Evolutionary conservation across 2,888 invertebrate genomes (phyloP).

Genomic region (Celastrina argiolus): DNA sequence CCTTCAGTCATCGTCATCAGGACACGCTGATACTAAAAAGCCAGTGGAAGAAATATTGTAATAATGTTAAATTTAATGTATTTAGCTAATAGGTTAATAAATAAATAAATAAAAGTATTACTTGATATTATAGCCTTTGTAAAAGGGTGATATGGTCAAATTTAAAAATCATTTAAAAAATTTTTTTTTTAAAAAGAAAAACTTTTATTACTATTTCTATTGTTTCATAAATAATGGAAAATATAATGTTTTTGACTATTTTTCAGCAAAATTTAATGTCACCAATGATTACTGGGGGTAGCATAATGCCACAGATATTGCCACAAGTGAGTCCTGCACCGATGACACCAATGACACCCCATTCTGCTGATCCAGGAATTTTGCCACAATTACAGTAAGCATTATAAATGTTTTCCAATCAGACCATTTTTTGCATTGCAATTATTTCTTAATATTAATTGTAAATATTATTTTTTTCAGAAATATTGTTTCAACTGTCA

Average conservation of each 20-base stretch:
- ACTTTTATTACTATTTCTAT: not conserved
- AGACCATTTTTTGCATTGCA: not conserved
- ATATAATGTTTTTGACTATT: constrained; percentile 22
- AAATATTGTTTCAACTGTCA: constrained; percentile 99
- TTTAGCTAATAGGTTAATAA: no score
- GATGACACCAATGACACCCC: constrained; percentile 93
- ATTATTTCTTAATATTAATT: not conserved
- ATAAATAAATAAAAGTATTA: no score
- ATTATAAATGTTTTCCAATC: constrained; percentile 1
- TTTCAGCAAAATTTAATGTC: constrained; percentile 91
- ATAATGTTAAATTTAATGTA: no score
- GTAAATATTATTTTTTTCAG: constrained; percentile 67
- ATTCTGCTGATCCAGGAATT: constrained; percentile 95
- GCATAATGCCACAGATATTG: constrained; percentile 79
- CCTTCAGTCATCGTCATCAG: no score
- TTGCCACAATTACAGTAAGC: constrained; percentile 94
- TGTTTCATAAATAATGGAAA: not conserved
- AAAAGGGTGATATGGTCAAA: no score
- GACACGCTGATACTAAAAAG: no score
- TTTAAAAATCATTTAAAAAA: no score
- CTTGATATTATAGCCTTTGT: no score
- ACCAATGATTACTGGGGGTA: constrained; percentile 83
- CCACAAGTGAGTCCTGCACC: constrained; percentile 86
- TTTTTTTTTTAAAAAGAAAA: no score
- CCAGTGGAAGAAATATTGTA: no score